phyloP scores from a whole-genome alignment of 1,140 invertebrate species.

The Papilio polyxenes region DNA sequence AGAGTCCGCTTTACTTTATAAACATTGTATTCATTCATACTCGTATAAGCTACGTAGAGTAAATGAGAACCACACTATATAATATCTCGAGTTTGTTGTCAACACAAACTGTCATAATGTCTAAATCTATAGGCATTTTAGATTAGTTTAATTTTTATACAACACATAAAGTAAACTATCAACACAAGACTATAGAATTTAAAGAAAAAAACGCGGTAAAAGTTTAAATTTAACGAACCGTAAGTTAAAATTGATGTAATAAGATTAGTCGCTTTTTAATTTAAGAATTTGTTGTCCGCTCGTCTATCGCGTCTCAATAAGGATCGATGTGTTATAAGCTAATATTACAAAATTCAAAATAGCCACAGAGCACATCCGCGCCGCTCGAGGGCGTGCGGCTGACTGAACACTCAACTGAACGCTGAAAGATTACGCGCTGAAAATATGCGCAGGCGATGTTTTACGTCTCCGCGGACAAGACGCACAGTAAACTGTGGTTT shows the following conservation, averaged over 20 bases:
- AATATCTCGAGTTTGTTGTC: no score
- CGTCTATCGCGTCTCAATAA: background rate
- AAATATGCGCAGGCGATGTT: slow-evolving; percentile 22
- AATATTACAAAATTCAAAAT: background rate
- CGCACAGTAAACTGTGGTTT: slow-evolving; percentile 12
- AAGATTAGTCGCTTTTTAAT: background rate
- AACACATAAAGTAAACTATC: no score
- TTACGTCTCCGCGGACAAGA: background rate
- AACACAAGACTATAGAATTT: background rate
- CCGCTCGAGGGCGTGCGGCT: background rate
- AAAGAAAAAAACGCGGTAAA: background rate
- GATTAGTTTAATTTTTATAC: no score
- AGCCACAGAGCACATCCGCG: background rate
- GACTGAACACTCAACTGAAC: slow-evolving; percentile 17
- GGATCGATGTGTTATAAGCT: background rate
- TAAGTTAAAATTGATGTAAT: background rate
- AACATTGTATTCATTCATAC: no score
- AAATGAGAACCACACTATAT: no score
- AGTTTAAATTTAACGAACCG: background rate
- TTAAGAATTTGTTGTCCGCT: slow-evolving; percentile 3
- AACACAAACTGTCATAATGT: background rate
- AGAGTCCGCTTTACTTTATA: no score
- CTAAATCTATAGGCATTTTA: background rate
- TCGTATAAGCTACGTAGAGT: no score
- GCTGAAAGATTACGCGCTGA: slow-evolving; percentile 7